These are phyloP conservation scores for Ceratosolen solmsi DNA, from an alignment of 1,140 invertebrate species.

Conservation along the genomic window DNA sequence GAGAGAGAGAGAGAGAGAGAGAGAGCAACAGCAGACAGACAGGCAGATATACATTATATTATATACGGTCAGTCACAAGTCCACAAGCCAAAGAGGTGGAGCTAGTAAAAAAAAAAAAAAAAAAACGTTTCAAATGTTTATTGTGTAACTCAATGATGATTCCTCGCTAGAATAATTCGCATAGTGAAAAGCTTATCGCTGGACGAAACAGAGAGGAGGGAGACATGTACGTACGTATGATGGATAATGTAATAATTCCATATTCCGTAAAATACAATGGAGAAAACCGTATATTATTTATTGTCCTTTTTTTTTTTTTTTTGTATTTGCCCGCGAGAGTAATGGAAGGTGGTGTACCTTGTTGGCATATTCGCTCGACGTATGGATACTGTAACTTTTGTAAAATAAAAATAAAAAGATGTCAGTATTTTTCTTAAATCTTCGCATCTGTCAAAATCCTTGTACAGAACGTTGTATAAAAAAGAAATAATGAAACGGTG, in stretches of 20 bases:
- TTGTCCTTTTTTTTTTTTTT: slow-evolving; percentile 39
- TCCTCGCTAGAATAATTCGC: slow-evolving; percentile 55
- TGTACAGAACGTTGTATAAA: slow-evolving; percentile 42
- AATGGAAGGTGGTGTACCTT: slow-evolving; percentile 43
- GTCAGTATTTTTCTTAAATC: slow-evolving; percentile 50
- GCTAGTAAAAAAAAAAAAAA: slow-evolving; percentile 65
- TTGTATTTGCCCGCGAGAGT: slow-evolving; percentile 35
- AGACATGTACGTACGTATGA: slow-evolving; percentile 16
- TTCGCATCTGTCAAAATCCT: slow-evolving; percentile 30
- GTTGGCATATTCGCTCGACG: slow-evolving; percentile 39
- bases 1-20: too few species aligned
- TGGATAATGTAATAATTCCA: slow-evolving; percentile 37
- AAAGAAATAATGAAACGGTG: slow-evolving; percentile 14
- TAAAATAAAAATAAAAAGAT: slow-evolving; percentile 48
- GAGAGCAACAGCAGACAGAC: too few species aligned
- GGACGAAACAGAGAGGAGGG: slow-evolving; percentile 39
- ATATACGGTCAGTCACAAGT: slow-evolving; percentile 68
- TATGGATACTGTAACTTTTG: slow-evolving; percentile 44
- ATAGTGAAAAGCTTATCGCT: slow-evolving; percentile 51
- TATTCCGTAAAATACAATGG: slow-evolving; percentile 49
- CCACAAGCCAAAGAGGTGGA: slow-evolving; percentile 71
- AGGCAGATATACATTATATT: slow-evolving; percentile 63
- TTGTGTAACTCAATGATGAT: slow-evolving; percentile 55
- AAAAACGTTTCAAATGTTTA: slow-evolving; percentile 53
- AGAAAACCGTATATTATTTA: slow-evolving; percentile 46